Percentiles rank a stretch among this genome's conserved stretches.
phyloP scores from a whole-genome alignment of 2,797 vertebrate species.

The Salmo trutta region DNA sequence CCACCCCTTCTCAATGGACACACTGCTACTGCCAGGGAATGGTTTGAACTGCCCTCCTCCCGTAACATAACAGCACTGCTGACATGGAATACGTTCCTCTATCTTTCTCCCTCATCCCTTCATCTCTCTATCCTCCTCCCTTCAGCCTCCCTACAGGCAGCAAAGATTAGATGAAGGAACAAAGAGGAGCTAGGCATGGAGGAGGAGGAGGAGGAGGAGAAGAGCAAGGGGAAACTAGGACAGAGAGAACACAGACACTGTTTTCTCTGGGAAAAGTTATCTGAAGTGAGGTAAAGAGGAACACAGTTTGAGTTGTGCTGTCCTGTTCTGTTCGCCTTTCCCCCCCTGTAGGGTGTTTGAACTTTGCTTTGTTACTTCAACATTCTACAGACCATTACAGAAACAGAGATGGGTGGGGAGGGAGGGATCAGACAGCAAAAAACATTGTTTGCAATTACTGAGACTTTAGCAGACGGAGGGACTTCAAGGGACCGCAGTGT shows the following conservation, averaged over 20 bases:
- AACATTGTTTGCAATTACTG: slow-evolving; percentile 32
- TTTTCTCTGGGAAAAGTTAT: not conserved
- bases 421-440: slow-evolving; percentile 29
- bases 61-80: not conserved
- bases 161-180: slow-evolving; percentile 59
- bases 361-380: slow-evolving; percentile 35
- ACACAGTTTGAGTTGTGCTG: slow-evolving; percentile 35
- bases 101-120: slow-evolving; percentile 15
- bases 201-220: slow-evolving; percentile 16
- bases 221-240: slow-evolving; percentile 4
- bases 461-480: slow-evolving; percentile 14
- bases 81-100: not conserved
- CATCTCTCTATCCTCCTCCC: slow-evolving; percentile 22
- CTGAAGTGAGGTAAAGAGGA: slow-evolving; percentile 38
- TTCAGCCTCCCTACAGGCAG: slow-evolving; percentile 44
- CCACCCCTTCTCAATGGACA: no score
- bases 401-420: slow-evolving; percentile 26
- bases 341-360: slow-evolving; percentile 24
- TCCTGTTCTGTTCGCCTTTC: slow-evolving; percentile 42
- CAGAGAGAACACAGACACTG: slow-evolving; percentile 13
- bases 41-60: not conserved
- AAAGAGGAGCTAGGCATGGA: slow-evolving; percentile 50
- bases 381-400: slow-evolving; percentile 16
- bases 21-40: not conserved
- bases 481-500: slow-evolving; percentile 29